These are phyloP conservation scores for Acrobasis consociella DNA, from an alignment of 2,888 invertebrate species.

Conservation along the genomic window DNA sequence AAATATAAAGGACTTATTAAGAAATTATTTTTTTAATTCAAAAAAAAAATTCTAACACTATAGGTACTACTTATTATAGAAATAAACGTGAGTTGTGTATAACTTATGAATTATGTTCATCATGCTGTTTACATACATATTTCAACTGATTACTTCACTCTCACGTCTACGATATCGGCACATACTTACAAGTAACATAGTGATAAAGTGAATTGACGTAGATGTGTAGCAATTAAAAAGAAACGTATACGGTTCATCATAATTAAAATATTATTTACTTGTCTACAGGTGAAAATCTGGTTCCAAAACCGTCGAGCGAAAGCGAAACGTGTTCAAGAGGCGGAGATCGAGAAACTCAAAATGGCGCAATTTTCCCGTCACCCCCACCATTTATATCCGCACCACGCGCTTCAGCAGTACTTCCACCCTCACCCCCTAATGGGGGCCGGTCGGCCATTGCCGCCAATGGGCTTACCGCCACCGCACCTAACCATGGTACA, in stretches of 20 bases:
- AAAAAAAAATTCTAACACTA: no score
- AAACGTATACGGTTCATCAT: not conserved
- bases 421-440: conserved; percentile 84
- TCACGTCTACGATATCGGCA: not conserved
- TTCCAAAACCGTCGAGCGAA: conserved; percentile 98
- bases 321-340: conserved; percentile 98
- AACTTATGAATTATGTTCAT: not conserved
- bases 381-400: conserved; percentile 83
- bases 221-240: not conserved
- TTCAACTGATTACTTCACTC: conserved; percentile 6
- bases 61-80: not conserved
- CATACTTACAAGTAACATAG: not conserved
- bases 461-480: conserved; percentile 69
- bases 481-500: conserved; percentile 74
- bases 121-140: conserved; percentile 9
- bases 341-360: conserved; percentile 97
- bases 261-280: conserved; percentile 58
- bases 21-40: no score
- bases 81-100: conserved; percentile 2
- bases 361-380: conserved; percentile 87
- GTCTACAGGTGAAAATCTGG: conserved; percentile 91
- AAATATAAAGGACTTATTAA: no score
- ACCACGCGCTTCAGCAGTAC: conserved; percentile 84
- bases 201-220: conserved; percentile 4
- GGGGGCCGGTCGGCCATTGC: conserved; percentile 76